Evolutionary conservation across 1,140 invertebrate genomes (phyloP).

Genomic region (Scaptomyza pallida): DNA sequence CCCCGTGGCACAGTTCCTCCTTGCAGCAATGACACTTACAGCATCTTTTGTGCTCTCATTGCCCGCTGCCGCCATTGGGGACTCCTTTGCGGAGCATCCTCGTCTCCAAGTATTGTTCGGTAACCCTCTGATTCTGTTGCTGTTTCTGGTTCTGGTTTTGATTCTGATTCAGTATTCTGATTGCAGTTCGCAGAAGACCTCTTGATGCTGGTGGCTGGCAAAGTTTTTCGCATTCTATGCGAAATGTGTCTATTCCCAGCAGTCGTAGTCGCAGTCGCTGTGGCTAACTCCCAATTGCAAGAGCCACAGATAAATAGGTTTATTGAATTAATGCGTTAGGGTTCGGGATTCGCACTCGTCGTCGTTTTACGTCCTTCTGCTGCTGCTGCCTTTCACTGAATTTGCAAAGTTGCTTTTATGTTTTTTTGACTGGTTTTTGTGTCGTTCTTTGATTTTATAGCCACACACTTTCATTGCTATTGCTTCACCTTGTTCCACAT

Average conservation of each 20-base stretch:
- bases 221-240: slow-evolving; percentile 76
- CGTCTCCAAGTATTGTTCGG: slow-evolving; percentile 41
- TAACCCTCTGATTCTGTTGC: slow-evolving; percentile 20
- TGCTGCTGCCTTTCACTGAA: slow-evolving; percentile 29
- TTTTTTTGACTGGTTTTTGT: slow-evolving; percentile 40
- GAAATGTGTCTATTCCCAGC: slow-evolving; percentile 46
- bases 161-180: slow-evolving; percentile 44
- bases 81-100: slow-evolving; percentile 72
- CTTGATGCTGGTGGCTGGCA: slow-evolving; percentile 41
- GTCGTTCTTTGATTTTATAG: slow-evolving; percentile 41
- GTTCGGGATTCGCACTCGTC: slow-evolving; percentile 6
- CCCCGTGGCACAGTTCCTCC: slow-evolving; percentile 73
- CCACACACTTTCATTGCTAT: slow-evolving; percentile 24
- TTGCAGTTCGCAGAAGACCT: slow-evolving; percentile 61
- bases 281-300: slow-evolving; percentile 17
- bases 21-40: slow-evolving; percentile 77
- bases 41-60: slow-evolving; percentile 72
- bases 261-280: slow-evolving; percentile 14
- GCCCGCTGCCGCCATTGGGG: slow-evolving; percentile 70
- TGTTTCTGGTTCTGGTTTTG: slow-evolving; percentile 45
- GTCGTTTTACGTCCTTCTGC: slow-evolving; percentile 13
- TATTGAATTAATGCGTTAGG: slow-evolving; percentile 75
- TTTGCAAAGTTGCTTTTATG: slow-evolving; percentile 44
- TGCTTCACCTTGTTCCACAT: slow-evolving; percentile 35
- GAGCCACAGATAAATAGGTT: slow-evolving; percentile 72